These are phyloP conservation scores for Tetragonula clypearis DNA, from an alignment of 1,140 invertebrate genomes.

Conservation along the genomic window DNA sequence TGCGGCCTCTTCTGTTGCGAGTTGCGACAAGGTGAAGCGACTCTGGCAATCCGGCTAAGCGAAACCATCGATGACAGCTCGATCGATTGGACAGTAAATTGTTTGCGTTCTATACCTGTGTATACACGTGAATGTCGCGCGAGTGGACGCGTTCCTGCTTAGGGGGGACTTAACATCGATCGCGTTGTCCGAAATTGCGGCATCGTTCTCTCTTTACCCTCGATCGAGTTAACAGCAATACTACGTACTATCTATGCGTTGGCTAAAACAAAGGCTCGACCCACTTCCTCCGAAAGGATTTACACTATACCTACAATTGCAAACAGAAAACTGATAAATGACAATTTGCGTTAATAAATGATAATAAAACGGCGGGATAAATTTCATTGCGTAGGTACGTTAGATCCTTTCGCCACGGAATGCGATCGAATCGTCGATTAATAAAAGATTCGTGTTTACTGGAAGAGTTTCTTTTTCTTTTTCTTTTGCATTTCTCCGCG, in stretches of 20 bases:
- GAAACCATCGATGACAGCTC: slow-evolving; percentile 41
- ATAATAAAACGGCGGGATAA: too few species aligned
- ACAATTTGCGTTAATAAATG: too few species aligned
- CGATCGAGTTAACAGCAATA: neutral
- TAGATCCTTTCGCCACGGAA: too few species aligned
- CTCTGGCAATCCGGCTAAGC: slow-evolving; percentile 25
- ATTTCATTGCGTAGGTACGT: too few species aligned
- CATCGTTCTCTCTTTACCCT: neutral
- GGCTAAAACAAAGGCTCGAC: neutral
- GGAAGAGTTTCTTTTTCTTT: neutral
- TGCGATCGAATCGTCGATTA: neutral
- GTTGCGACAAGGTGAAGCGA: slow-evolving; percentile 14
- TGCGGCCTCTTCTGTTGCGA: neutral
- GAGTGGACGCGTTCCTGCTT: slow-evolving; percentile 4
- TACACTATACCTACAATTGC: too few species aligned
- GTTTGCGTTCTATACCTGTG: slow-evolving; percentile 37
- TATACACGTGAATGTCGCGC: slow-evolving; percentile 19
- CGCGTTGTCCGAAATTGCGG: slow-evolving; percentile 23
- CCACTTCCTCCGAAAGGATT: neutral
- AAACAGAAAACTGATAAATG: too few species aligned
- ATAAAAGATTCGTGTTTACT: neutral
- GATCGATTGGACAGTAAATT: slow-evolving; percentile 49
- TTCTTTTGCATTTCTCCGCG: neutral
- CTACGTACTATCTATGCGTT: neutral
- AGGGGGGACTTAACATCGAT: slow-evolving; percentile 34